Base-by-base conservation (phyloP, 1,140 invertebrate genomes). In the Dolichoris vasculosae region DNA sequence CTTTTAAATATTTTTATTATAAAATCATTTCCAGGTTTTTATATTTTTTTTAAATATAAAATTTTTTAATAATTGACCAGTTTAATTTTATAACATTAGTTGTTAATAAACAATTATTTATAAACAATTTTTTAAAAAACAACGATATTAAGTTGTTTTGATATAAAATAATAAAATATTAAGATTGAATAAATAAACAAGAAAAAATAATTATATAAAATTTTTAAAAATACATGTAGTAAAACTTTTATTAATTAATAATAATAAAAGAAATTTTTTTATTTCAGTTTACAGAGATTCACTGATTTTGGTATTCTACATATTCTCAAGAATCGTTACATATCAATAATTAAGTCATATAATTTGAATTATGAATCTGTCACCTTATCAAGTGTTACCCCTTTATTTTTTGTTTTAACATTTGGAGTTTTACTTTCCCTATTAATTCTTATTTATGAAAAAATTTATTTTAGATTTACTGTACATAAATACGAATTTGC, bases 361-460 rank as follows among this genome's bases (percentile, higher is more conserved):
- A 6, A 35, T 9, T 32, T 26, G 23, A 76, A 35, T 64, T 83
- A 76, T 55, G 55, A 83, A 48, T 32, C 82, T 32, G 38, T 83
- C 26, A 63, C 23, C 7, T 20, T 77, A 23, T 15, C 8, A 26
- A 83, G 35, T 32, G 23, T 11, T 40, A 11, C 32, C 13, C 71
- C 71, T 30, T 32, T 83, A 23, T 83, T 83, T 64, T n/a, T 30
- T 9, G 51, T 84, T 67, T 67, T 78, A 67, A 9, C 55, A n/a
- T 9, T 35, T 8, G 82, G 82, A 67, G 67, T 84, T 0, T 1
- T 64, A 15, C 8, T 76, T 4, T 77, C 82, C 30, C 15, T 64
- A 2, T n/a, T 84, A 15, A 38, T 84, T 64, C 38, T 84, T 2
- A 69, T 78, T n/a, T 78, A 40, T 78, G 83, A 84, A 84, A 76